Percentiles rank a stretch among this genome's conserved stretches.
phyloP scores from a whole-genome alignment of 2,797 vertebrate genomes.

The Microctenopoma steveboyesi region DNA sequence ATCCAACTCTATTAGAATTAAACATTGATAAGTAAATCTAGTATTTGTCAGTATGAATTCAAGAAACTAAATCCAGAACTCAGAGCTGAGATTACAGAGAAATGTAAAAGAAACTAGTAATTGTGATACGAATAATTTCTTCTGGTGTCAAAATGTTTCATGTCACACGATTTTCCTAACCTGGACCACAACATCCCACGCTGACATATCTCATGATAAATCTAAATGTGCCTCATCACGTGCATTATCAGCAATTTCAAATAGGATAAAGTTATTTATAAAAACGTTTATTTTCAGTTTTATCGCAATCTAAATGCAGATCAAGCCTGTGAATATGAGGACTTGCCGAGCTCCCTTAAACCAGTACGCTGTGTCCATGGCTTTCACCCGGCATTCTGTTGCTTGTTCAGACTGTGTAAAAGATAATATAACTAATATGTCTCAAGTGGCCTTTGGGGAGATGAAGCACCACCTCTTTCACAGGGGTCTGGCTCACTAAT shows the following conservation, averaged over 20 bases:
- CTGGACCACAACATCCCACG: neutral
- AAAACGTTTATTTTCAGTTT: slow-evolving; percentile 1
- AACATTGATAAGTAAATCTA: neutral
- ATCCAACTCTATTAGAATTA: neutral
- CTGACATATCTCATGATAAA: too few relatives aligned
- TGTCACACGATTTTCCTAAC: neutral
- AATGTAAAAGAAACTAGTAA: neutral
- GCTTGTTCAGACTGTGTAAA: slow-evolving; percentile 76
- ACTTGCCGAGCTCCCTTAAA: slow-evolving; percentile 22
- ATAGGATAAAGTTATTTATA: neutral
- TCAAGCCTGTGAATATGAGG: neutral
- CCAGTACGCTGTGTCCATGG: slow-evolving; percentile 26
- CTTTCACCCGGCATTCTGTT: slow-evolving; percentile 51
- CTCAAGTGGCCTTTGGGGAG: slow-evolving; percentile 83
- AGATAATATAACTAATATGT: slow-evolving; percentile 85
- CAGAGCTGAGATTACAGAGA: too few relatives aligned
- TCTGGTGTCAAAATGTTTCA: neutral
- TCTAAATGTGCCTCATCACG: too few relatives aligned
- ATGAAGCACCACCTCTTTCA: slow-evolving; percentile 80
- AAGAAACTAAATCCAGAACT: too few relatives aligned
- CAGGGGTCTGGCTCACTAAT: slow-evolving; percentile 79
- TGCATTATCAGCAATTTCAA: too few relatives aligned
- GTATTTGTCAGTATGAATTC: neutral
- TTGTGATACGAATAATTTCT: neutral
- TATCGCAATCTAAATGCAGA: neutral